Base-by-base conservation (phyloP, 2,113 vertebrate species). In the Takifugu flavidus region DNA sequence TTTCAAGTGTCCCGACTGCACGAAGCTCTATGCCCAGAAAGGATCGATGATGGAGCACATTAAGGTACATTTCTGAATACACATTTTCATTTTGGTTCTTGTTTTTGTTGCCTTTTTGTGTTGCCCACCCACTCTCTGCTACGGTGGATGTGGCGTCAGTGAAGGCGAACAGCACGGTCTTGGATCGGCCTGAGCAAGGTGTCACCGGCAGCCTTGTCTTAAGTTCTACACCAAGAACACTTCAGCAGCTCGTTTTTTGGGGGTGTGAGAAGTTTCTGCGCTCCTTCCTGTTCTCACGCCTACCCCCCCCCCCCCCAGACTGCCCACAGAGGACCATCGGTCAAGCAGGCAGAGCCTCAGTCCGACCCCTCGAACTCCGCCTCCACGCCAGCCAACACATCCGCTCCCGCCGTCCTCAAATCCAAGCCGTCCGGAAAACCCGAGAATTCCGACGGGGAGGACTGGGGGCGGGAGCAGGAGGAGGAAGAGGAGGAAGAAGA, bases 1-100 rank as follows among this genome's bases (percentile, higher is more conserved):
- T 69, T 98, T 98, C 82, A 97, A 97, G 89, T 98, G 96, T 69
- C 95, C 95, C 0, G 93, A 96, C 78, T 98, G 96, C 89, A 96
- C 94, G 2, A 93, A 98, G 80, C 94, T 98, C 54, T 98, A 96
- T 14, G 96, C 95, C 31, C 96, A 98, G 84, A 98, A 96, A 66
- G 90, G 90, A 44, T 96, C 95, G 42, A 97, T 98, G 92, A 88
- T 98, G 87, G 95, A 98, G 67, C 96, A 98, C 54, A 91, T 98
- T 34, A 98, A 96, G 94, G 96, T 98, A 62, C 1, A 70, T 78
- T 56, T 46, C 14, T 11, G 7, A 6, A 39, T 11, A 39, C 1
- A 4, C 7, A 12, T 25, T 3, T 6, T 45, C 1, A 34, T 12
- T 50, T 31, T 4, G 49, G 12, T 4, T 25, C 0, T n/a, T 15